Base-by-base conservation (phyloP, 2,113 vertebrate species). In the Sebastes fasciatus region DNA sequence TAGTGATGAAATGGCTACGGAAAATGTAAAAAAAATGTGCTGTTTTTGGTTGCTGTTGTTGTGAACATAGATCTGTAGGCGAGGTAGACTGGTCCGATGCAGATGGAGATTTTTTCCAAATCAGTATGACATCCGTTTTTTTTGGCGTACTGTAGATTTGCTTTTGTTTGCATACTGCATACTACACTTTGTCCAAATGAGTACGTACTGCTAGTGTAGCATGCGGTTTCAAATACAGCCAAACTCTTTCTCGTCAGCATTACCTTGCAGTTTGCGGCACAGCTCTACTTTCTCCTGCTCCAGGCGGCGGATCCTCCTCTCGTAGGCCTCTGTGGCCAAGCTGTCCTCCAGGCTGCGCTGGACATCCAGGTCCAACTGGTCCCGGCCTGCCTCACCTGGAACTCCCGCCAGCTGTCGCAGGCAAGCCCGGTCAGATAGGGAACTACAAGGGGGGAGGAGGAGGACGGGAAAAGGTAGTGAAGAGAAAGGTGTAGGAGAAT, bases 271-370 rank as follows among this genome's bases (percentile, higher is more conserved):
- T 85, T 99, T 99, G 89, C 98, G 97, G 91, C 96, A 97, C 60
- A 99, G 97, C 93, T 99, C 98, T 71, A 97, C 88, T 83, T 99
- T 99, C 87, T 99, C 98, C 88, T 99, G 98, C 82, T 99, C 98
- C 67, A 99, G 95, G 6, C 97, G 96, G 23, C 97, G 96, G 89
- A 99, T 98, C 91, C 98, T 96, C 81, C 98, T 96, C 91, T 99
- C 98, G 49, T 99, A 99, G 64, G 98, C 98, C 92, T 99, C 98
- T 0, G 97, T 96, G 23, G 98, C 98, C 91, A 99, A 94, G 88
- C 96, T 99, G 78, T 99, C 97, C 83, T 99, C 97, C 79, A 99
- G 92, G 78, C 97, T 95, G 75, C 97, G 96, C 91, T 98, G 96
- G 71, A 99, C 94, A 21, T 89, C 95, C 52, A 92, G 91, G 87